These are phyloP conservation scores for Enteromius trimaculatus DNA, from an alignment of 2,797 vertebrate genomes.

Conservation along the genomic window DNA sequence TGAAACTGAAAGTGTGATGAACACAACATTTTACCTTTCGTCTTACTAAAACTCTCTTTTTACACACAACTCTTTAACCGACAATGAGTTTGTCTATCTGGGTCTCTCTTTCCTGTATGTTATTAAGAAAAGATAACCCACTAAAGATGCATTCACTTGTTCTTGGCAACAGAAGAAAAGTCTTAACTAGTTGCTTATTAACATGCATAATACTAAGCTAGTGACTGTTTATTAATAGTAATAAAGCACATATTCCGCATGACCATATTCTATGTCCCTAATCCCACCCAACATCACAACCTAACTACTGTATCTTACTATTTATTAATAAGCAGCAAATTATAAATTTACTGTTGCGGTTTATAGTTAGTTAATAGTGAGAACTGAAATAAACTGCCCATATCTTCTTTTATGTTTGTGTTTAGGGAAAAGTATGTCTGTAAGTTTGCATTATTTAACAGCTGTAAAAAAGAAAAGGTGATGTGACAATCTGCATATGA, in stretches of 20 bases:
- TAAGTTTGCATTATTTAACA: neutral
- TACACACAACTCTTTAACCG: neutral
- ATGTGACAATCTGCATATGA: neutral
- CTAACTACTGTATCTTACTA: neutral
- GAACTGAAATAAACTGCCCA: no score
- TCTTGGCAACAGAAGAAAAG: neutral
- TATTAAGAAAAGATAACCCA: neutral
- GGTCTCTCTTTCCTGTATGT: neutral
- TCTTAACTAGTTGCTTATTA: neutral
- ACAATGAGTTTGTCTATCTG: neutral
- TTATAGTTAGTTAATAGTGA: neutral
- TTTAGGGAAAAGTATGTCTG: neutral
- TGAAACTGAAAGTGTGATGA: neutral
- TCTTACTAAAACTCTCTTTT: neutral
- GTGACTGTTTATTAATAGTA: neutral
- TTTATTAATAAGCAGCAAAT: neutral
- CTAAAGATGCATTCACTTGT: neutral
- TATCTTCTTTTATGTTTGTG: neutral
- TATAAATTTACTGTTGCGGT: neutral
- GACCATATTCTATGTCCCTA: neutral
- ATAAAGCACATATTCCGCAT: neutral
- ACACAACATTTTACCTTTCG: neutral
- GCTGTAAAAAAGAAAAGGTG: neutral
- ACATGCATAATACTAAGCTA: neutral
- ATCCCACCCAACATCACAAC: neutral